Percentiles rank a stretch among this genome's conserved stretches.
Evolutionary conservation across 2,888 invertebrate genomes (phyloP).

Genomic region (Plagodis pulveraria): DNA sequence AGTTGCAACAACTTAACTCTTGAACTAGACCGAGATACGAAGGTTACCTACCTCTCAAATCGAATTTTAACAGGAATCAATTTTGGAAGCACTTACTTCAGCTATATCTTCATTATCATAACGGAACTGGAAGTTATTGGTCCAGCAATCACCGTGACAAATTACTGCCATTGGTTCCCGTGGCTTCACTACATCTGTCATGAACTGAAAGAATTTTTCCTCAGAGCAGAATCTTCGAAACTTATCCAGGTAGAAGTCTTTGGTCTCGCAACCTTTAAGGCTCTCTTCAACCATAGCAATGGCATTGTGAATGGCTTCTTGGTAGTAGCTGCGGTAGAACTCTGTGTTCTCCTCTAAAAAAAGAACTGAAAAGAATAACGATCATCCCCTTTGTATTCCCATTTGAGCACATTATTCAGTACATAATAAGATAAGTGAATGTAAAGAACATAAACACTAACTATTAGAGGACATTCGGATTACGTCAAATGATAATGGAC

Average conservation of each 20-base stretch:
- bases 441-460: no score
- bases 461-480: no score
- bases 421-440: no score
- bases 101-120: slow-evolving; percentile 82
- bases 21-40: no score
- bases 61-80: no score
- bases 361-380: slow-evolving; percentile 67
- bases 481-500: no score
- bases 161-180: slow-evolving; percentile 88
- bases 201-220: slow-evolving; percentile 87
- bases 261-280: slow-evolving; percentile 64
- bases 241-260: slow-evolving; percentile 84
- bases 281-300: slow-evolving; percentile 86
- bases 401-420: no score
- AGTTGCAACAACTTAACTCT: no score
- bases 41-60: no score
- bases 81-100: slow-evolving; percentile 62
- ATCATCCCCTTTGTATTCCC: not conserved
- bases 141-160: slow-evolving; percentile 91
- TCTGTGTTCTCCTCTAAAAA: slow-evolving; percentile 87
- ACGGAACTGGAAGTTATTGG: slow-evolving; percentile 88
- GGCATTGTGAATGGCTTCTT: slow-evolving; percentile 86
- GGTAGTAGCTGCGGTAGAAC: slow-evolving; percentile 89
- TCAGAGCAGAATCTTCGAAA: slow-evolving; percentile 86
- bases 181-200: slow-evolving; percentile 87